Percentiles rank a stretch among this genome's conserved stretches.
phyloP scores from a whole-genome alignment of 2,113 vertebrate species.

The Steatornis caripensis region DNA sequence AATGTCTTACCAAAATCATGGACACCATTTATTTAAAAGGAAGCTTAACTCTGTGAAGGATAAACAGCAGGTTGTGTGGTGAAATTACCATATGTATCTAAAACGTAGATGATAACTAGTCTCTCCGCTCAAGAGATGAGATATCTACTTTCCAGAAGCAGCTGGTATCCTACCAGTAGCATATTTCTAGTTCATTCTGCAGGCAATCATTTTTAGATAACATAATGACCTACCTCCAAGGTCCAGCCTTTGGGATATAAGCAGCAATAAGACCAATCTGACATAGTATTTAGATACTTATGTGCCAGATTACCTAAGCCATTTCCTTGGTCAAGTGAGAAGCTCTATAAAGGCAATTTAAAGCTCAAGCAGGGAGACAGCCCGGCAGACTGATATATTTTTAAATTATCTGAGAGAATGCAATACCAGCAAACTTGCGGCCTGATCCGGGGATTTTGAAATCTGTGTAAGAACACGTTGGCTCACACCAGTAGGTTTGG shows the following conservation, averaged over 20 bases:
- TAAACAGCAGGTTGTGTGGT: neutral
- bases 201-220: neutral
- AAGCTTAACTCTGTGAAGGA: neutral
- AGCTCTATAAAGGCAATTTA: neutral
- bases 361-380: neutral
- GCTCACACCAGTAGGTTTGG: neutral
- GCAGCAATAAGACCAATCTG: neutral
- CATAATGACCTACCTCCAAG: neutral
- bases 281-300: neutral
- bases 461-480: neutral
- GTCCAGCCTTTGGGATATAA: neutral
- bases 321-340: neutral
- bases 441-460: neutral
- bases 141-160: neutral
- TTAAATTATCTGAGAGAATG: neutral
- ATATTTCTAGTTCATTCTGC: neutral
- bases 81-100: neutral
- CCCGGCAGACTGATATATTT: neutral
- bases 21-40: neutral
- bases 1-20: neutral
- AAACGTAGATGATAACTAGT: neutral
- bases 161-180: neutral
- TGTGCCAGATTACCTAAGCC: neutral
- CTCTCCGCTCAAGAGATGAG: neutral
- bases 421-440: neutral